These are phyloP conservation scores for Erythrocercus mccallii DNA, from an alignment of 2,113 vertebrate species.

Conservation along the genomic window DNA sequence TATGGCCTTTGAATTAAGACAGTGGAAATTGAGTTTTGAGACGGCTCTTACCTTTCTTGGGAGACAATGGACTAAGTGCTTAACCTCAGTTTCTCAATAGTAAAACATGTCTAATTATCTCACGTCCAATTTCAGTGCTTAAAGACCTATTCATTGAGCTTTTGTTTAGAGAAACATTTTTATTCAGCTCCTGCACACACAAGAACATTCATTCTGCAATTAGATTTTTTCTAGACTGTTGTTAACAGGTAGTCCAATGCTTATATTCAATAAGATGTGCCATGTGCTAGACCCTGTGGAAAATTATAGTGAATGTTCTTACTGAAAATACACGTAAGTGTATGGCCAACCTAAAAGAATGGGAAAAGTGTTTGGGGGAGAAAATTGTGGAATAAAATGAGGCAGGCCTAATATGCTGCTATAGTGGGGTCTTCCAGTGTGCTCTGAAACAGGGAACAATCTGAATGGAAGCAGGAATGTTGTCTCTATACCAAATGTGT, in stretches of 20 bases:
- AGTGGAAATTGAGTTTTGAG: neutral
- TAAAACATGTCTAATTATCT: neutral
- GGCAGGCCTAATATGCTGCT: neutral
- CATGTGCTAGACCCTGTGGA: neutral
- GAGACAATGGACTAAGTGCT: neutral
- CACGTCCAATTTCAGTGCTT: neutral
- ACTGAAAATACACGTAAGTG: neutral
- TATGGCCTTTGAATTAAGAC: neutral
- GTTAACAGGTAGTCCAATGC: neutral
- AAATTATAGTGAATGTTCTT: neutral
- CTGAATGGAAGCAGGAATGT: neutral
- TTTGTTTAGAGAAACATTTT: neutral
- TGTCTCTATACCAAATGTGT: neutral
- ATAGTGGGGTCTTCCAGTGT: neutral
- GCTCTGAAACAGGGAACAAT: neutral
- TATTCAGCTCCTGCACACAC: neutral
- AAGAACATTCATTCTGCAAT: neutral
- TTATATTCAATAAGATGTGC: neutral
- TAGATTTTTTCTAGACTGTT: neutral
- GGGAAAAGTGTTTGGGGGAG: neutral
- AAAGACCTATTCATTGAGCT: neutral
- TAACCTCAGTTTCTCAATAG: neutral
- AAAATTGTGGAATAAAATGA: neutral
- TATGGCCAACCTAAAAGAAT: neutral
- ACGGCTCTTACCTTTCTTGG: neutral